A percentile compares a stretch with the other conserved stretches of the same genome.
Conservation (phyloP, 2,797 vertebrate genomes). For the Atherinosoma microstoma region DNA sequence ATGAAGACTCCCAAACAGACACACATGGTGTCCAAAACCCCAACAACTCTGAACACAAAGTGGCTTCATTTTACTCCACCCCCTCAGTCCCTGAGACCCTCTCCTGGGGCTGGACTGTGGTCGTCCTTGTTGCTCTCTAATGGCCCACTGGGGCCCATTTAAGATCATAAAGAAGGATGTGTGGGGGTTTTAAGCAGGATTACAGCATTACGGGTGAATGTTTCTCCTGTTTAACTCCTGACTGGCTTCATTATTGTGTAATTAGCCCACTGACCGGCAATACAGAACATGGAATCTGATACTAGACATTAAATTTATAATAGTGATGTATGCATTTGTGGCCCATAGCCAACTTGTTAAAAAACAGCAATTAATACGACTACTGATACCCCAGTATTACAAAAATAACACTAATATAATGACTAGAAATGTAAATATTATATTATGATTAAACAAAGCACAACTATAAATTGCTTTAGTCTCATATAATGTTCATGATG, state of each 20-base stretch:
- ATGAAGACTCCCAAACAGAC: constrained; percentile 28
- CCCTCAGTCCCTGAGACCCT: neutral
- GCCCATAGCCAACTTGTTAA: constrained; percentile 25
- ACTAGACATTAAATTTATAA: constrained; percentile 25
- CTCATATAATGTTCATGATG: neutral
- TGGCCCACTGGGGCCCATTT: constrained; percentile 72
- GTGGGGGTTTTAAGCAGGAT: constrained; percentile 65
- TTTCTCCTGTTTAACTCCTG: constrained; percentile 65
- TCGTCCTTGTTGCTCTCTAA: constrained; percentile 68
- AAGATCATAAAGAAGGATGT: constrained; percentile 74
- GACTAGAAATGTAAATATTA: neutral
- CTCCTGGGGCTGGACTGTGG: constrained; percentile 51
- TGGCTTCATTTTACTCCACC: constrained; percentile 14
- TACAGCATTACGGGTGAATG: constrained; percentile 59
- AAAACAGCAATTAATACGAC: constrained; percentile 23
- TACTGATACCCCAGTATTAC: constrained; percentile 6
- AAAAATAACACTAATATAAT: constrained; percentile 27
- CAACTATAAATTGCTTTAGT: neutral
- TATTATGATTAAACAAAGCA: neutral
- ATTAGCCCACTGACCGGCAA: constrained; percentile 60
- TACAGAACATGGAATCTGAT: constrained; percentile 51
- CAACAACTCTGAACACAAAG: constrained; percentile 18
- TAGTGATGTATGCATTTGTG: constrained; percentile 25
- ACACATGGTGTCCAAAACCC: constrained; percentile 43
- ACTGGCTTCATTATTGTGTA: constrained; percentile 72